Conservation (phyloP, 1,140 invertebrate species). For the Cherax quadricarinatus region DNA sequence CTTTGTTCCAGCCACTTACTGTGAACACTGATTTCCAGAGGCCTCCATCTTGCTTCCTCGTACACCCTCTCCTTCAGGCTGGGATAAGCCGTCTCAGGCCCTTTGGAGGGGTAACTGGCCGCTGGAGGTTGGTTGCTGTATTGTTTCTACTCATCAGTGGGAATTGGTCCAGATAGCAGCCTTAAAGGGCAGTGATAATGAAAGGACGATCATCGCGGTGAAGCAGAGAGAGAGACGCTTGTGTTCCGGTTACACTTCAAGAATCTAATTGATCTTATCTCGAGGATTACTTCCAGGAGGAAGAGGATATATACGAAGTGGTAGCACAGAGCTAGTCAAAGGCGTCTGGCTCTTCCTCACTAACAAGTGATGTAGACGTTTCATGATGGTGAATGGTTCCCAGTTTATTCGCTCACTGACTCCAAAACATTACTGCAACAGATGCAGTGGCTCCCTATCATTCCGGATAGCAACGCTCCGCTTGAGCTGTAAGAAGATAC, state of each 20-base stretch:
- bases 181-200: neutral
- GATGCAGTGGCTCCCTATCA: neutral
- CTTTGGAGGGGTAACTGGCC: neutral
- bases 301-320: too few species aligned
- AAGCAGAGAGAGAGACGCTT: neutral
- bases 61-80: constrained; percentile 2
- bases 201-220: neutral
- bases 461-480: neutral
- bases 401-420: neutral
- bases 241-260: neutral
- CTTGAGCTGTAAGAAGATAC: neutral
- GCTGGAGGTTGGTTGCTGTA: too few species aligned
- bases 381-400: neutral
- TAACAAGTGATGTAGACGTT: neutral
- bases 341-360: too few species aligned
- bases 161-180: neutral
- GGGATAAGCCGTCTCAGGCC: constrained; percentile 33
- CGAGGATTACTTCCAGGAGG: neutral
- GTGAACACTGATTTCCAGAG: constrained; percentile 12
- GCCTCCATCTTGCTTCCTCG: constrained; percentile 14
- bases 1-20: constrained; percentile 23
- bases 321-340: too few species aligned
- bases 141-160: neutral
- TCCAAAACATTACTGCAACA: neutral
- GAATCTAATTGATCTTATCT: neutral